Conservation (phyloP, 2,797 vertebrate genomes). For the Sebastes iracundus region DNA sequence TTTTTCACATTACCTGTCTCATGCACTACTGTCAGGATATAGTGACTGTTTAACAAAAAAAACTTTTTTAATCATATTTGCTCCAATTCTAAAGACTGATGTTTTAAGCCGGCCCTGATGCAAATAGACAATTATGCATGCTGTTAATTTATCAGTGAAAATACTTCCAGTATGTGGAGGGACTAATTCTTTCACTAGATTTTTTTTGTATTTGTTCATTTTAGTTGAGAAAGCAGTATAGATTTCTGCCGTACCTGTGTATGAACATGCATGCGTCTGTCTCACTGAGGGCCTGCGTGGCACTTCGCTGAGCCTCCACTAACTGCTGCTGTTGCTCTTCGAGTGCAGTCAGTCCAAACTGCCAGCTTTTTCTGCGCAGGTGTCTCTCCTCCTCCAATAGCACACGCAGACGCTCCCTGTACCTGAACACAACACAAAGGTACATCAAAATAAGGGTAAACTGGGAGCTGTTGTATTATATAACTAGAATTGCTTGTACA, state of each 20-base stretch:
- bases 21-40: too few species aligned
- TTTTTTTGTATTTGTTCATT: neutral
- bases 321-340: constrained; percentile 73
- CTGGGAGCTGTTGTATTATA: neutral
- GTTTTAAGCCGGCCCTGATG: too few species aligned
- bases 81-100: too few species aligned
- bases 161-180: neutral
- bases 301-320: constrained; percentile 55
- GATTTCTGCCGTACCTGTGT: constrained; percentile 51
- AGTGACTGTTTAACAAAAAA: too few species aligned
- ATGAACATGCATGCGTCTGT: constrained; percentile 72
- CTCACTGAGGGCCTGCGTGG: constrained; percentile 56
- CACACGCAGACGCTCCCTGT: constrained; percentile 61
- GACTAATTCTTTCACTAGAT: neutral
- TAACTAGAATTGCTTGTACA: neutral
- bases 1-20: too few species aligned
- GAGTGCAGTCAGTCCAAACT: constrained; percentile 49
- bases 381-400: constrained; percentile 69
- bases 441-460: neutral
- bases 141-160: neutral
- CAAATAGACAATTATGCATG: neutral
- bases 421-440: constrained; percentile 47
- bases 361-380: constrained; percentile 63
- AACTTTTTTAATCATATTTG: too few species aligned
- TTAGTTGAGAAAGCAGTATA: neutral